A percentile compares a stretch with the other conserved stretches of the same genome.
These are phyloP conservation scores for Merops nubicus DNA, from an alignment of 2,113 vertebrate genomes.

Conservation along the genomic window DNA sequence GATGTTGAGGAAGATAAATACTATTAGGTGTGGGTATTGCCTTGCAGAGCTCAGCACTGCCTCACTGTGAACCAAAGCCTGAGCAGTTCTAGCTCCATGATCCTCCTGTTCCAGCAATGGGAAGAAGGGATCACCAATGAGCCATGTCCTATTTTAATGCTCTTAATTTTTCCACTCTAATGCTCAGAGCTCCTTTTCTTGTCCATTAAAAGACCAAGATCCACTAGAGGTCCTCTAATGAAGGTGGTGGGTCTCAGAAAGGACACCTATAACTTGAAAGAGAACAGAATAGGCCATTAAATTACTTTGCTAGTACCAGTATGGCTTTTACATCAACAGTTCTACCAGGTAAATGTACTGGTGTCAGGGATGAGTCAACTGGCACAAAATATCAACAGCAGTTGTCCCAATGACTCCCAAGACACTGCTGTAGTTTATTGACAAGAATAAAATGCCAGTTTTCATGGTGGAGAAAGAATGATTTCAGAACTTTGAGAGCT, in stretches of 20 bases:
- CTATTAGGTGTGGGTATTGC: neutral
- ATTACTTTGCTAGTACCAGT: neutral
- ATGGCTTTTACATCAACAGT: too few species aligned
- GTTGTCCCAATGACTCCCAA: neutral
- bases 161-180: neutral
- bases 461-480: rapidly evolving
- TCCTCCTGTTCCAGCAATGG: neutral
- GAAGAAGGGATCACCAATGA: neutral
- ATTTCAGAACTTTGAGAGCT: neutral
- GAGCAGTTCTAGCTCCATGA: neutral
- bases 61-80: neutral
- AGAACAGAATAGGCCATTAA: neutral
- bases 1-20: neutral
- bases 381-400: neutral
- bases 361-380: neutral
- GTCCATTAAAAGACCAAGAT: neutral
- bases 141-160: neutral
- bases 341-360: neutral
- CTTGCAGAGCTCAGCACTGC: neutral
- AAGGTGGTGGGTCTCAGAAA: neutral
- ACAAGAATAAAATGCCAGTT: neutral
- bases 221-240: neutral
- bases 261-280: neutral
- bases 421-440: neutral
- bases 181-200: neutral